phyloP scores from a whole-genome alignment of 2,888 invertebrate genomes.

The Nomada ruficornis region DNA sequence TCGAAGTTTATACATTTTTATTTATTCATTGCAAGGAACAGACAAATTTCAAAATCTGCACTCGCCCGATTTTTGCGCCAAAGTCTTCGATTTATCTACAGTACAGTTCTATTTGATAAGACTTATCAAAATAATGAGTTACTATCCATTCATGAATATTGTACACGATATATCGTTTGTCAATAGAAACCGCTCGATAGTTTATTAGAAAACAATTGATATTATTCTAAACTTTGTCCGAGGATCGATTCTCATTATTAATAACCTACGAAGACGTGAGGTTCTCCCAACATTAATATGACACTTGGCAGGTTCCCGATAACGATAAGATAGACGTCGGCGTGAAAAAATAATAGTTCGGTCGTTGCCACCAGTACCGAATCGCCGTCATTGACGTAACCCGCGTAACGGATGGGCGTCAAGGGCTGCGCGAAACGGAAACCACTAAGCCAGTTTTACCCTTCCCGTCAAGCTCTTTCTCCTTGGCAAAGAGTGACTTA shows the following conservation, averaged over 20 bases:
- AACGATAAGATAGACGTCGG: constrained; percentile 54
- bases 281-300: constrained; percentile 36
- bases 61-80: too few relatives aligned
- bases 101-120: too few relatives aligned
- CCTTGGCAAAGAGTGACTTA: constrained; percentile 68
- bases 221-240: background rate
- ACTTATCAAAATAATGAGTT: too few relatives aligned
- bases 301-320: constrained; percentile 41
- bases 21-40: too few relatives aligned
- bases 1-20: too few relatives aligned
- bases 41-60: too few relatives aligned
- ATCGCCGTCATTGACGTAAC: constrained; percentile 40
- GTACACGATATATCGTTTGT: too few relatives aligned
- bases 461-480: constrained; percentile 59
- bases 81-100: too few relatives aligned
- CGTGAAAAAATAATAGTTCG: constrained; percentile 22
- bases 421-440: constrained; percentile 53
- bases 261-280: constrained; percentile 6
- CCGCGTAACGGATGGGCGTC: background rate
- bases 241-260: constrained; percentile 25
- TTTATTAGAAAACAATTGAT: background rate
- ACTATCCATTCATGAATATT: too few relatives aligned
- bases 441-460: constrained; percentile 61
- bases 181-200: too few relatives aligned
- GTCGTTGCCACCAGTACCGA: constrained; percentile 33